Percentiles rank a stretch among this genome's conserved stretches.
Evolutionary conservation across 2,113 vertebrate species (phyloP).

Genomic region (Pagrus major): DNA sequence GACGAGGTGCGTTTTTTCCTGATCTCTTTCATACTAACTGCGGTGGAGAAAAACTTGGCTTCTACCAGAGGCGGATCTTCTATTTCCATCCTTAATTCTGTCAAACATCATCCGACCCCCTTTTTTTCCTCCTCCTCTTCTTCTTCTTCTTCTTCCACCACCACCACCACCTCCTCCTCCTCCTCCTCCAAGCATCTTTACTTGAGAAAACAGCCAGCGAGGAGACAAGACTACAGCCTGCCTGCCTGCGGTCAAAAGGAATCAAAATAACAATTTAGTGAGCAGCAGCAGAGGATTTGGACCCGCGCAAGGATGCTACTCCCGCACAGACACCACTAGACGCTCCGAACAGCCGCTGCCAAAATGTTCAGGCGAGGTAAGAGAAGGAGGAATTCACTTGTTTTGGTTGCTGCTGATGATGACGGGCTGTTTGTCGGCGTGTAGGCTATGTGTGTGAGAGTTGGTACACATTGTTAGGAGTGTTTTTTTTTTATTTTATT

Average conservation of each 20-base stretch:
- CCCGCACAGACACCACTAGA: conserved; percentile 67
- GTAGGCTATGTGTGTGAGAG: conserved; percentile 3
- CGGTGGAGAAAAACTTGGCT: conserved; percentile 53
- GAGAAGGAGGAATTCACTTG: conserved; percentile 18
- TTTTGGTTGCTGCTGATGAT: not conserved
- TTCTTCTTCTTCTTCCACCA: not conserved
- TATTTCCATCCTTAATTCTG: conserved; percentile 23
- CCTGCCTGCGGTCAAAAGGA: conserved; percentile 40
- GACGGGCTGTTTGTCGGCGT: not conserved
- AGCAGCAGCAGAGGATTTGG: conserved; percentile 27
- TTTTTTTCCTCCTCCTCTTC: not conserved
- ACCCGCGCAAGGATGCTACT: conserved; percentile 73
- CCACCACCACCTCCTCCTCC: not conserved
- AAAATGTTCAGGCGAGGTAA: conserved; percentile 84
- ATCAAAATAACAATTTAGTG: conserved; percentile 48
- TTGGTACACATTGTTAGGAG: conserved; percentile 7
- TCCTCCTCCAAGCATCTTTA: conserved; percentile 33
- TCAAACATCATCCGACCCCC: conserved; percentile 5
- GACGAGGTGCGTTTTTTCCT: conserved; percentile 17
- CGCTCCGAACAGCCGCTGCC: conserved; percentile 70
- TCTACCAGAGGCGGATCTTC: conserved; percentile 14
- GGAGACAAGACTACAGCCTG: conserved; percentile 43
- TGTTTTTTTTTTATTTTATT: not conserved
- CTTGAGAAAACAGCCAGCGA: conserved; percentile 38
- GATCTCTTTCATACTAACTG: not conserved